Evolutionary conservation across 2,888 invertebrate genomes (phyloP).

Genomic region (Lumbricus terrestris): DNA sequence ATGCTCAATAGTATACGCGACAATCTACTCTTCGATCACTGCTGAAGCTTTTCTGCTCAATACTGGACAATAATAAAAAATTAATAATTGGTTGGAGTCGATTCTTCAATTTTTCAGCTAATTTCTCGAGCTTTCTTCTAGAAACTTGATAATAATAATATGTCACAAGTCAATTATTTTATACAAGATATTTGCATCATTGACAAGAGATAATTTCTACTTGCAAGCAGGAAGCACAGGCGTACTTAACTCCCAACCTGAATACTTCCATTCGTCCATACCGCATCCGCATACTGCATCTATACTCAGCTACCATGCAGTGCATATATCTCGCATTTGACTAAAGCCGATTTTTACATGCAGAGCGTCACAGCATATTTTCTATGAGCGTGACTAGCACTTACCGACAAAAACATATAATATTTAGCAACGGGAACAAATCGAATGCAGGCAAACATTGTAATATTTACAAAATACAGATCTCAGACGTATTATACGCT

Average conservation of each 20-base stretch:
- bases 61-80: too few species aligned
- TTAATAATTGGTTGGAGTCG: neutral
- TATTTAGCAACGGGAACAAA: neutral
- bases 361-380: neutral
- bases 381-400: neutral
- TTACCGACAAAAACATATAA: neutral
- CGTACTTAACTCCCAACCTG: too few species aligned
- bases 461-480: conserved; percentile 3
- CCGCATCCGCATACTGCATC: too few species aligned
- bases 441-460: neutral
- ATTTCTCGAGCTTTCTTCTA: neutral
- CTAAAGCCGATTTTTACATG: neutral
- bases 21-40: neutral
- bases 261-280: too few species aligned
- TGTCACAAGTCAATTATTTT: too few species aligned
- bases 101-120: neutral
- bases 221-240: neutral
- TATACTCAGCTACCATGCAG: too few species aligned
- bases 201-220: neutral
- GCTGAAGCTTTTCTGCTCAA: neutral
- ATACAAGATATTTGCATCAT: neutral
- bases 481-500: neutral
- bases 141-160: neutral
- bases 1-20: neutral
- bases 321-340: too few species aligned